Base-by-base conservation (phyloP, 2,888 invertebrate species). In the Strigamia transsilvanica region DNA sequence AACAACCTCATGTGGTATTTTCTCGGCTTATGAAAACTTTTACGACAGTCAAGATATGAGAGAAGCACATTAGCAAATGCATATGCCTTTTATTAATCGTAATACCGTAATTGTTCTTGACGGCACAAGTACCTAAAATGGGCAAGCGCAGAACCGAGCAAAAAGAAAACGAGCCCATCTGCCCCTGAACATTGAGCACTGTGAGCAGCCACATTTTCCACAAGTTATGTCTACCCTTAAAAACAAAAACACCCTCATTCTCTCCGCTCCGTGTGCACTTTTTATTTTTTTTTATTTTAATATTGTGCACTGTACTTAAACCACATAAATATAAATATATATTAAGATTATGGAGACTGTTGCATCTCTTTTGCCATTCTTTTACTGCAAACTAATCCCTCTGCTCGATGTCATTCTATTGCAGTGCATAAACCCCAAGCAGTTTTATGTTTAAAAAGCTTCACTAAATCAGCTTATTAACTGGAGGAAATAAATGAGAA, bases 81-180 rank as follows among this genome's bases (percentile, higher is more conserved):
- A 73, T 73, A 73, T 73, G 73, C 73, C 73, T 73, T 73, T 73
- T 73, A 73, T 73, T 73, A 73, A 73, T 73, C 73, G 73, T 73
- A 73, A 73, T 73, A 23, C 73, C 73, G 32, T 73, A 73, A 73
- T 73, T 73, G 73, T 73, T 73, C 73, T 73, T 73, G 73, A 73
- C 73, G 73, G 73, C 73, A 32, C 73, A 27, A 73, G 73, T 32
- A 73, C 73, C 73, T 73, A 73, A 73, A 73, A 73, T n/a, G 73
- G 73, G 73, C 27, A 32, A 23, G 73, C 23, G 73, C 56, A 73
- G 2, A 73, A 73, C 27, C 73, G 73, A 73, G 73, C 27, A 73
- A 73, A 73, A 73, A 73, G 32, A 73, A 66, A 73, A 73, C 27
- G 73, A 73, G 32, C 73, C 32, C 73, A 73, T 73, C 27, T 73